Conservation (phyloP, 2,888 invertebrate genomes). For the Mechanitis mazaeus region DNA sequence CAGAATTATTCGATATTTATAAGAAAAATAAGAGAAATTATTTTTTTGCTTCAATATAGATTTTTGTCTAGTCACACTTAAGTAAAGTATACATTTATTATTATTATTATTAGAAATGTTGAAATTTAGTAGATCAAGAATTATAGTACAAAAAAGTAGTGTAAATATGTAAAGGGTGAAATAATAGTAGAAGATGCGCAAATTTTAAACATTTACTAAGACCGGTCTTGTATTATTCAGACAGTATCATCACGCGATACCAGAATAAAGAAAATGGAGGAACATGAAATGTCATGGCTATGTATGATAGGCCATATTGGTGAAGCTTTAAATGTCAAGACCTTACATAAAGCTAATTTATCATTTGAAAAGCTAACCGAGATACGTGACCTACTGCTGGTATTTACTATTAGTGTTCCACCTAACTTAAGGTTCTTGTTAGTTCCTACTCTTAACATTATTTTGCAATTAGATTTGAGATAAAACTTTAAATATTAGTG, state of each 20-base stretch:
- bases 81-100: too few relatives aligned
- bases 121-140: too few relatives aligned
- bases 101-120: too few relatives aligned
- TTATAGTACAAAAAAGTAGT: too few relatives aligned
- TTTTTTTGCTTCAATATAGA: not conserved
- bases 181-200: not conserved
- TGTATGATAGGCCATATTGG: conserved; percentile 21
- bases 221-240: conserved; percentile 16
- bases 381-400: not conserved
- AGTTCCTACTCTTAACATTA: too few relatives aligned
- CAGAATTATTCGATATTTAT: not conserved
- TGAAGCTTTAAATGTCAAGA: conserved; percentile 28
- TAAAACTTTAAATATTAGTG: too few relatives aligned
- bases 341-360: conserved; percentile 14
- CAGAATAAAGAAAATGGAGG: conserved; percentile 11
- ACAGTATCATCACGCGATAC: conserved; percentile 20
- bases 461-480: too few relatives aligned
- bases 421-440: too few relatives aligned
- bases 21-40: too few relatives aligned
- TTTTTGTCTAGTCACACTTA: too few relatives aligned
- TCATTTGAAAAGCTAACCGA: conserved; percentile 7
- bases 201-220: not conserved
- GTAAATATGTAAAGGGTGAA: too few relatives aligned
- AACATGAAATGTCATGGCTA: conserved; percentile 30
- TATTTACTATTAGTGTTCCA: too few relatives aligned